Percentiles rank a stretch among this genome's conserved stretches.
Conservation (phyloP, 2,888 invertebrate genomes). For the Agrochola lota region DNA sequence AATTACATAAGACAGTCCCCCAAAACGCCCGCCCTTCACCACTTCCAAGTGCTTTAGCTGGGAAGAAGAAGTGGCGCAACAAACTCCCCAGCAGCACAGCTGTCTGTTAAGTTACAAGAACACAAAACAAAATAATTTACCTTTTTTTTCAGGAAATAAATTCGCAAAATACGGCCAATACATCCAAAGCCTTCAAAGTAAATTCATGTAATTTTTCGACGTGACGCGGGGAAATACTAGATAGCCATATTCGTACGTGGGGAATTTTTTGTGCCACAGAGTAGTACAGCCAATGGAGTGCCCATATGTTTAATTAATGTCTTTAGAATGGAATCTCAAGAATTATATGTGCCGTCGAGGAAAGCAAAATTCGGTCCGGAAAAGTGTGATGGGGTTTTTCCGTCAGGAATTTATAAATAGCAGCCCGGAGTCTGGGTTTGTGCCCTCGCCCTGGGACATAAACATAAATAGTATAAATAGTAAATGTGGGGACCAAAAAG, state of each 20-base stretch:
- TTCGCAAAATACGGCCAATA: neutral
- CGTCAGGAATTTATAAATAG: neutral
- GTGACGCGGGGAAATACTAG: conserved; percentile 65
- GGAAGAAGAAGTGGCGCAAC: too few species aligned
- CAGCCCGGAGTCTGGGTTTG: neutral
- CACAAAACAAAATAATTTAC: neutral
- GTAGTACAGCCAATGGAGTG: conserved; percentile 16
- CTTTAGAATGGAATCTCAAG: neutral
- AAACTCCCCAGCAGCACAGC: too few species aligned
- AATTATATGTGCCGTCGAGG: neutral
- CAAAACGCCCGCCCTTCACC: too few species aligned
- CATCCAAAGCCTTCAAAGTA: conserved; percentile 16
- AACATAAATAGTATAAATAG: neutral
- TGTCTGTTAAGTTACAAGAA: too few species aligned
- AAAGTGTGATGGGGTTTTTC: neutral
- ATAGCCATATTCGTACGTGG: conserved; percentile 58
- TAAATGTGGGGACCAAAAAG: neutral
- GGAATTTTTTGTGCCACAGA: conserved; percentile 38
- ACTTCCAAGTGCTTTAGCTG: too few species aligned
- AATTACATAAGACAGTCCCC: too few species aligned
- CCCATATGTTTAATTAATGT: neutral
- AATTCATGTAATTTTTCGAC: conserved; percentile 73
- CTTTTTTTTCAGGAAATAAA: neutral
- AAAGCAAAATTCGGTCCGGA: neutral
- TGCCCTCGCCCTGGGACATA: neutral